Base-by-base conservation (phyloP, 2,888 invertebrate genomes). In the Tenodera sinensis region DNA sequence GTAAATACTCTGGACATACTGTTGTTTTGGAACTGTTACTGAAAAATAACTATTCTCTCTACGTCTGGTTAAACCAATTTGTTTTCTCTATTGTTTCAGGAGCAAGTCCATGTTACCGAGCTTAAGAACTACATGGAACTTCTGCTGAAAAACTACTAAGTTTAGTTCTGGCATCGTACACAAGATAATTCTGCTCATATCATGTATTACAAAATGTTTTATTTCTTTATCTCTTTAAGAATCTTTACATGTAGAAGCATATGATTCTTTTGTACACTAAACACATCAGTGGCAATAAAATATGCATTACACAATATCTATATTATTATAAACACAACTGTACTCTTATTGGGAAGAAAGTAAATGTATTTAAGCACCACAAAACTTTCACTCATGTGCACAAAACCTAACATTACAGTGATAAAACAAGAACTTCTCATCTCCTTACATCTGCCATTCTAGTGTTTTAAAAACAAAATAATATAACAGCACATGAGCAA, bases 101-200 rank as follows among this genome's bases (percentile, higher is more conserved):
- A 97, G 93, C 95, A 95, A 93, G 94, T 96, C 34, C 97, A 97
- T 92, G 93, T 97, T 25, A 94, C 95, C 28, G 95, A 96, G 92
- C 93, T 97, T 91, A 94, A 95, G 89, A 92, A 93, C 83, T 96
- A 96, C 93, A 94, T 96, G 91, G 93, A 94, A 89, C 93, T 94
- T 91, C 93, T 95, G 89, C 94, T 94, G 91, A 93, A 93, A 91
- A 93, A 93, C 91, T 93, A 93, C 91, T 93, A 42, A 89, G 25
- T n/a, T 54, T 82, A 30, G 34, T 71, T 71, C 20, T 6, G n/a
- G 8, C 84, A 84, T 34, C 12, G 9, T 84, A 4, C 27, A 84
- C 9, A 15, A 84, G 15, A 84, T n/a, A 85, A 47, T 15, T 9
- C 27, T 42, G 42, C 42, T 42, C 14, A 34, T 42, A 42, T 25